Evolutionary conservation across 1,140 invertebrate genomes (phyloP).

Genomic region (Plodia interpunctella): DNA sequence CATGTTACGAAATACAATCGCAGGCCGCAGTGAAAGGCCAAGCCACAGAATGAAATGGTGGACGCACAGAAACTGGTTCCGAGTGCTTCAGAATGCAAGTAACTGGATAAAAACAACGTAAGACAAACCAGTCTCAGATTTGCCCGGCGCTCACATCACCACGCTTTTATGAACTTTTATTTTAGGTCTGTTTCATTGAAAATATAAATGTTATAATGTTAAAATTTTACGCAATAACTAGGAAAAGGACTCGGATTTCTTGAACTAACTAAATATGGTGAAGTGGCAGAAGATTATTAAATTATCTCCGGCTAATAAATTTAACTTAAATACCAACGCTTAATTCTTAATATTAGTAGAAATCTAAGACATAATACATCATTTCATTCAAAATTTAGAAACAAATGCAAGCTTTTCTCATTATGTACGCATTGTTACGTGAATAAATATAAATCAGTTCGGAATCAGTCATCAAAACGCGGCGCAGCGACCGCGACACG

Average conservation of each 20-base stretch:
- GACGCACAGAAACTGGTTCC: conserved; percentile 69
- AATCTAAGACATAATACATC: no score
- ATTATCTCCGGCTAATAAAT: no score
- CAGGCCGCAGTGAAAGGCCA: conserved; percentile 66
- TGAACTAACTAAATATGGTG: no score
- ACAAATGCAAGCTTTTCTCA: conserved; percentile 1
- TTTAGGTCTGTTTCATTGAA: background rate
- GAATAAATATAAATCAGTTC: conserved; percentile 12
- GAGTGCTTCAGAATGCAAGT: conserved; percentile 71
- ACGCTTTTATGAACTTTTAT: background rate
- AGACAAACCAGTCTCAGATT: conserved; percentile 58
- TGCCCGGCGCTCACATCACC: background rate
- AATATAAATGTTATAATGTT: background rate
- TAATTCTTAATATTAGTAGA: no score
- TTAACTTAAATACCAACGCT: no score
- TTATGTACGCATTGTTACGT: background rate
- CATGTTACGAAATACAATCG: conserved; percentile 45
- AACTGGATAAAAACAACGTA: conserved; percentile 70
- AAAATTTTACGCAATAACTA: no score
- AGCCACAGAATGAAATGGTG: conserved; percentile 59
- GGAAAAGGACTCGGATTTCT: no score
- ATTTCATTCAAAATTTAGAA: background rate
- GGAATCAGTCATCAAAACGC: conserved; percentile 22
- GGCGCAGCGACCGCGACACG: conserved; percentile 37
- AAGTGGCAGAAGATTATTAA: no score